phyloP scores from a whole-genome alignment of 2,113 vertebrate species.

The Rhynchomys soricoides region DNA sequence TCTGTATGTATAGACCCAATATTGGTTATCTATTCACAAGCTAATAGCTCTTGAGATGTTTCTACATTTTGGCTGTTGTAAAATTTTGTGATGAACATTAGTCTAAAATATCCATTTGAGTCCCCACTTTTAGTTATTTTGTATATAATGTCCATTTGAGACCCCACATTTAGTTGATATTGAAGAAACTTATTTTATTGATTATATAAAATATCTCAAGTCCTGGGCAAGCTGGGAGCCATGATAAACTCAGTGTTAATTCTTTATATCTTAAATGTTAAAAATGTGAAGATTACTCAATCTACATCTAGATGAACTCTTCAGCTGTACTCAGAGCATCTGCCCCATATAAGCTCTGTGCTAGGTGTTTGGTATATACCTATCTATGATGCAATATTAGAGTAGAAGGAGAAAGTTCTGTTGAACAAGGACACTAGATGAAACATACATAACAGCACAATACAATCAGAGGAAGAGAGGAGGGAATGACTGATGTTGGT shows the following conservation, averaged over 20 bases:
- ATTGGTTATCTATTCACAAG: background rate
- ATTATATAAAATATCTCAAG: background rate
- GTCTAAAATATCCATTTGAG: background rate
- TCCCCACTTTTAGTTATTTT: background rate
- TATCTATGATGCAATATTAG: background rate
- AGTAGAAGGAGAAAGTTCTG: background rate
- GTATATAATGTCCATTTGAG: background rate
- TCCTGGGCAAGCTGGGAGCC: background rate
- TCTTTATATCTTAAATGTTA: background rate
- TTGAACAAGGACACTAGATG: background rate
- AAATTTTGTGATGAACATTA: background rate
- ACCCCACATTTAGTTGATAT: background rate
- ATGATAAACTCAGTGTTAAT: background rate
- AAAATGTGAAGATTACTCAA: background rate
- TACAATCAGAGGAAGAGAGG: background rate
- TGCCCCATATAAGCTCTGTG: background rate
- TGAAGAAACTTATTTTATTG: background rate
- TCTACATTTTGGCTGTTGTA: constrained; percentile 9
- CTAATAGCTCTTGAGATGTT: background rate
- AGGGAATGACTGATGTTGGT: background rate
- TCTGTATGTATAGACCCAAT: background rate
- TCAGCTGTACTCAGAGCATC: background rate
- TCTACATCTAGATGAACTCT: background rate
- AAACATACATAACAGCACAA: background rate
- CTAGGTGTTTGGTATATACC: background rate